These are phyloP conservation scores for Drosophila grimshawi DNA, from an alignment of 1,140 invertebrate species.

Conservation along the genomic window DNA sequence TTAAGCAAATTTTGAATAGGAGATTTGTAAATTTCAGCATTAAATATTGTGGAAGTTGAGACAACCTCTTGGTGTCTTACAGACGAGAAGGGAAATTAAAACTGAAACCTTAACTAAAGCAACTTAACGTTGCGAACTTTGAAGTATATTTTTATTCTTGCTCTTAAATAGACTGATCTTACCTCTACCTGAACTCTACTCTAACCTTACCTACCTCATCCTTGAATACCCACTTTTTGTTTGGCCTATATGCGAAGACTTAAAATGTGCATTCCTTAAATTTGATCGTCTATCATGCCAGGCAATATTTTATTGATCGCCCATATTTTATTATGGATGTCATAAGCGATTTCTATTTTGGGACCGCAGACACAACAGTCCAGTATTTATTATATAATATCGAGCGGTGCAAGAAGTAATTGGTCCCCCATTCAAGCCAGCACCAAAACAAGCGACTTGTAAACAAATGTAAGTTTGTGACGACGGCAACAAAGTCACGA, in stretches of 20 bases:
- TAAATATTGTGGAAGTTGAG: no score
- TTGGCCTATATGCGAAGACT: neutral
- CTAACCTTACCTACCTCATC: neutral
- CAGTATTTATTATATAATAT: constrained; percentile 39
- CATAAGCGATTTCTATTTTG: constrained; percentile 34
- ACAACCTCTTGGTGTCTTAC: no score
- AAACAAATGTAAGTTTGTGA: constrained; percentile 50
- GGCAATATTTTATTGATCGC: constrained; percentile 16
- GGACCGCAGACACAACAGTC: constrained; percentile 2
- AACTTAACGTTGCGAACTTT: no score
- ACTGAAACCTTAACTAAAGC: no score
- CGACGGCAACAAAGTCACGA: constrained; percentile 39
- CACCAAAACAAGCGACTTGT: constrained; percentile 2
- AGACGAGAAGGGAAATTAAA: no score
- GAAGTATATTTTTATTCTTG: no score
- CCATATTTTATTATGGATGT: constrained; percentile 33
- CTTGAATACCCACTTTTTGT: neutral
- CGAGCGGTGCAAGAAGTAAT: constrained; percentile 41
- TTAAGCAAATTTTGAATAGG: no score
- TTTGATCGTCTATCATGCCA: neutral
- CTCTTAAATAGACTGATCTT: no score
- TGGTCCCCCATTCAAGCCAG: constrained; percentile 16
- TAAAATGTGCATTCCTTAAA: neutral
- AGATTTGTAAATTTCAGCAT: no score
- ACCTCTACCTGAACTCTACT: no score